These are phyloP conservation scores for Heteromormyrus szaboi DNA, from an alignment of 2,797 vertebrate species.

Conservation along the genomic window DNA sequence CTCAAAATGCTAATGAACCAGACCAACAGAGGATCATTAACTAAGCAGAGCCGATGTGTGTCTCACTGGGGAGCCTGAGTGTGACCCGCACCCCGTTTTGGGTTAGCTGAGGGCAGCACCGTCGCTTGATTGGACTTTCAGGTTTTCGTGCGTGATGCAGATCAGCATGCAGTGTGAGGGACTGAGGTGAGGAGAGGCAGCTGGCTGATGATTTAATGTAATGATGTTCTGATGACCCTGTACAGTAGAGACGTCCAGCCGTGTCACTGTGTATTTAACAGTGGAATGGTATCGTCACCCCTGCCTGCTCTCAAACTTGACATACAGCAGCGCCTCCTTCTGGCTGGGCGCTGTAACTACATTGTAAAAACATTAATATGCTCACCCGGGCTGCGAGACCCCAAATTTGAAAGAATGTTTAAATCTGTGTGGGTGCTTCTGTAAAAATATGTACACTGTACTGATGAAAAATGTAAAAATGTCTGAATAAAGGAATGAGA, in stretches of 20 bases:
- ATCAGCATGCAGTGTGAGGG: neutral
- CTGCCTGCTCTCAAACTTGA: neutral
- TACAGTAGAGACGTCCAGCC: neutral
- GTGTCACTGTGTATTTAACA: neutral
- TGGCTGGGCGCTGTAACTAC: neutral
- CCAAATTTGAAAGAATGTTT: neutral
- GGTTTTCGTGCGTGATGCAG: neutral
- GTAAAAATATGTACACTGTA: neutral
- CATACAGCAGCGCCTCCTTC: neutral
- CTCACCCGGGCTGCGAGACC: neutral
- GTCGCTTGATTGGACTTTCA: neutral
- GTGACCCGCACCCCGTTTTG: neutral
- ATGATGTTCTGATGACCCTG: neutral
- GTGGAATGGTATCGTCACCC: neutral
- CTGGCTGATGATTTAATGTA: neutral
- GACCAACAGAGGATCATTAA: neutral
- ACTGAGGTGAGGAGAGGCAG: neutral
- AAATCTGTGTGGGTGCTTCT: neutral
- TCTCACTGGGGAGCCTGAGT: no score
- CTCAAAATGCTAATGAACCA: neutral
- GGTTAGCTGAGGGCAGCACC: neutral
- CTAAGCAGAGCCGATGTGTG: neutral
- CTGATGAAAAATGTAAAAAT: neutral
- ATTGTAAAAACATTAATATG: neutral
- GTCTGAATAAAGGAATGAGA: neutral